Conservation (phyloP, 2,888 invertebrate species). For the Deroplatys truncata region DNA sequence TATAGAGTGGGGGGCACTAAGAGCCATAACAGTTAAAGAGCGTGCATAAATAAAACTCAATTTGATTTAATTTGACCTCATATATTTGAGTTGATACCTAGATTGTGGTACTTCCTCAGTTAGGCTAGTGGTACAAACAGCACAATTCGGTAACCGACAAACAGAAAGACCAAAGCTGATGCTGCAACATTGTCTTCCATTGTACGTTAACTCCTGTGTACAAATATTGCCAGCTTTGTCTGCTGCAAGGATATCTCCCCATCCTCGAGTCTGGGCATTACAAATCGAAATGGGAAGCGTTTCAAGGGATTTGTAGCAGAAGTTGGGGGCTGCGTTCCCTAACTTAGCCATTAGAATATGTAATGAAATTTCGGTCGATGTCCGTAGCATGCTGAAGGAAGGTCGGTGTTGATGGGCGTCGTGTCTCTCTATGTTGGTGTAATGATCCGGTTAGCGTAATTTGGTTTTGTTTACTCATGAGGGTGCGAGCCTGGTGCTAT, state of each 20-base stretch:
- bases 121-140: no score
- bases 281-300: not conserved
- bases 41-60: no score
- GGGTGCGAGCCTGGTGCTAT: not conserved
- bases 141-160: not conserved
- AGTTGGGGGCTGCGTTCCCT: not conserved
- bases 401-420: not conserved
- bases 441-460: slow-evolving; percentile 23
- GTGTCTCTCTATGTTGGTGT: not conserved
- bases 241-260: no score
- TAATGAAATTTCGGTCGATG: slow-evolving; percentile 13
- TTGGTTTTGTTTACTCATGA: slow-evolving; percentile 17
- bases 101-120: no score
- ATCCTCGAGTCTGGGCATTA: not conserved
- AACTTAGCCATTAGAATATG: slow-evolving; percentile 23
- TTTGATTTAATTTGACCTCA: no score
- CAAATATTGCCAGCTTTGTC: not conserved
- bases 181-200: not conserved
- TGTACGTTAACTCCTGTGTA: not conserved
- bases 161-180: not conserved
- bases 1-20: no score
- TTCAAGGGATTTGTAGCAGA: not conserved
- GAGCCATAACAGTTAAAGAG: no score
- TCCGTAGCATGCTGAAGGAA: not conserved
- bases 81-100: no score